phyloP scores from a whole-genome alignment of 2,797 vertebrate genomes.

The Phrynocephalus vlangalii region DNA sequence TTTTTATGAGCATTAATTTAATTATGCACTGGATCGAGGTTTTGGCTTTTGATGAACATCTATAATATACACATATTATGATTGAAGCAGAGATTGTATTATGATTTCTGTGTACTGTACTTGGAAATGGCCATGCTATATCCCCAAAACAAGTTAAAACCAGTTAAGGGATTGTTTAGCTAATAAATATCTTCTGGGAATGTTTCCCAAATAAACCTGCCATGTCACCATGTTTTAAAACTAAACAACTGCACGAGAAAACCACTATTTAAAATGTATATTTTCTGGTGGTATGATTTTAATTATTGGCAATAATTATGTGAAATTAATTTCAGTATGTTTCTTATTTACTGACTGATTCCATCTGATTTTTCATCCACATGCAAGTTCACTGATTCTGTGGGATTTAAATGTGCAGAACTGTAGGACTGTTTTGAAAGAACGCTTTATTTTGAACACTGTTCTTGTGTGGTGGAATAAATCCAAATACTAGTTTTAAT shows the following conservation, averaged over 20 bases:
- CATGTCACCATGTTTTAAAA: neutral
- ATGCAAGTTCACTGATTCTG: conserved; percentile 17
- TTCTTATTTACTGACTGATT: conserved; percentile 9
- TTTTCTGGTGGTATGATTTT: neutral
- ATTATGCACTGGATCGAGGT: neutral
- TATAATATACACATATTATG: neutral
- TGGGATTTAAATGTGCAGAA: conserved; percentile 4
- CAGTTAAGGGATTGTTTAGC: neutral
- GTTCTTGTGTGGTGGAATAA: neutral
- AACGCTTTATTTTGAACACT: conserved; percentile 35
- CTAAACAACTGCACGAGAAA: neutral
- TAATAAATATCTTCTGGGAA: neutral
- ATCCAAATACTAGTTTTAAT: conserved; percentile 42
- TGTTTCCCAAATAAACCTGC: neutral
- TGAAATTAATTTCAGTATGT: conserved; percentile 30
- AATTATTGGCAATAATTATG: conserved; percentile 18
- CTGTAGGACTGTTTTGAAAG: neutral
- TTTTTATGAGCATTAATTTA: neutral
- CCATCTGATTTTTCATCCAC: neutral
- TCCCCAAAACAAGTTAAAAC: neutral
- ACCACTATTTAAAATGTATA: neutral
- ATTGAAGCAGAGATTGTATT: neutral
- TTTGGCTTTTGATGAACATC: neutral
- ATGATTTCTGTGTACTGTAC: neutral
- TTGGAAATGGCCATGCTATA: neutral